A percentile compares a stretch with the other conserved stretches of the same genome.
Evolutionary conservation across 2,113 vertebrate species (phyloP).

Genomic region (Catharus fuscescens): DNA sequence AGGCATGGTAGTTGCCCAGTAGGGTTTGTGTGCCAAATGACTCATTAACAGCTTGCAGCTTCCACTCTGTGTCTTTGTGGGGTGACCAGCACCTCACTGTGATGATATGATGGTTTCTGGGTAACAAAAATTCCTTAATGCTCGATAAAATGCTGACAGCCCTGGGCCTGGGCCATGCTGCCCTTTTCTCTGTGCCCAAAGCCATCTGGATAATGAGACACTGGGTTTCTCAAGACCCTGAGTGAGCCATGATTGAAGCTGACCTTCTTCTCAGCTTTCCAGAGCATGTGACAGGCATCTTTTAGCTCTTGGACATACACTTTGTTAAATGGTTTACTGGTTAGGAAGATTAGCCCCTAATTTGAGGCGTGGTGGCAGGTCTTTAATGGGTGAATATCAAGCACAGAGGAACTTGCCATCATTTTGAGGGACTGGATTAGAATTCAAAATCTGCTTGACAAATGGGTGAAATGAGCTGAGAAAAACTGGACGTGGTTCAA

Average conservation of each 20-base stretch:
- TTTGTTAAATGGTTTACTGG: not conserved
- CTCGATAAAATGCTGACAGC: not conserved
- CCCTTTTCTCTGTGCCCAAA: not conserved
- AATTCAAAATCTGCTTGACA: conserved; percentile 52
- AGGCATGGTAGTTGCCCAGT: not conserved
- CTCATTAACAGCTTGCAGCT: not conserved
- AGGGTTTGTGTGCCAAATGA: not conserved
- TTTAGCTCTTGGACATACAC: not conserved
- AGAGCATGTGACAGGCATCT: not conserved
- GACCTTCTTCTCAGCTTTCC: not conserved
- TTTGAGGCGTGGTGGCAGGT: not conserved
- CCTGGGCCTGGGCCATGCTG: not conserved
- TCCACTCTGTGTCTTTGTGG: not conserved
- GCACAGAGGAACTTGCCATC: not conserved
- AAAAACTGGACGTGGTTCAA: conserved; percentile 49
- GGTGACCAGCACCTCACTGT: not conserved
- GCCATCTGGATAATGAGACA: not conserved
- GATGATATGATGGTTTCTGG: not conserved
- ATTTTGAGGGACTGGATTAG: not conserved
- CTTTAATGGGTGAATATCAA: not conserved
- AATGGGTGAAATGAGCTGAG: conserved; percentile 55
- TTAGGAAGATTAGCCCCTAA: not conserved
- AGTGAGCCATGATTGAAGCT: not conserved
- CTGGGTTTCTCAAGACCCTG: not conserved
- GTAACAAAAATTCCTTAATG: not conserved